A percentile compares a stretch with the other conserved stretches of the same genome.
phyloP scores from a whole-genome alignment of 2,113 vertebrate genomes.

The Rhea pennata region DNA sequence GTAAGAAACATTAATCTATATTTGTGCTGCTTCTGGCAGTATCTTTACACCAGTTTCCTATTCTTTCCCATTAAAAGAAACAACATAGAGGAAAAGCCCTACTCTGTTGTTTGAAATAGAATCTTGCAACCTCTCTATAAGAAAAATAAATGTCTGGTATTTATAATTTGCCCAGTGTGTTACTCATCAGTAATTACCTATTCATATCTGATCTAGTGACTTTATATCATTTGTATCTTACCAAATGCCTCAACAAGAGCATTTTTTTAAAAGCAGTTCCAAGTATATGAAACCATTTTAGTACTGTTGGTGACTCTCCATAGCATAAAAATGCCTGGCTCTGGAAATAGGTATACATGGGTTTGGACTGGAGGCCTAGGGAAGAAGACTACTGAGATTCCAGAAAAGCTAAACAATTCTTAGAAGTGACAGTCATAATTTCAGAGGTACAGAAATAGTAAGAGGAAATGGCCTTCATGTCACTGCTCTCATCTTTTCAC shows the following conservation, averaged over 20 bases:
- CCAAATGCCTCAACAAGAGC: background rate
- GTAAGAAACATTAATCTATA: background rate
- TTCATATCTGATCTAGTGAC: background rate
- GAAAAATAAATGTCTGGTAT: constrained; percentile 66
- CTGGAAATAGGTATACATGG: background rate
- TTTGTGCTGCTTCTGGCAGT: constrained; percentile 36
- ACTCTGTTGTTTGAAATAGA: background rate
- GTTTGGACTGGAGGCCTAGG: background rate
- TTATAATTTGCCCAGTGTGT: constrained; percentile 41
- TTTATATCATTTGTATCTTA: background rate
- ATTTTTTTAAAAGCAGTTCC: background rate
- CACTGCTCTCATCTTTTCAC: background rate
- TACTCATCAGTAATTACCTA: background rate
- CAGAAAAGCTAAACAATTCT: background rate
- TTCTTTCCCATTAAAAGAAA: constrained; percentile 7
- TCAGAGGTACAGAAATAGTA: background rate
- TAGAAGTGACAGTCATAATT: background rate
- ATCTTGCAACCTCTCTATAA: constrained; percentile 33
- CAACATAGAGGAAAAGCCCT: background rate
- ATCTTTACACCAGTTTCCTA: constrained; percentile 5
- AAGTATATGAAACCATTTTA: background rate
- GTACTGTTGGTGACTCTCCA: background rate
- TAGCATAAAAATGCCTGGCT: background rate
- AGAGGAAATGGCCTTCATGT: background rate
- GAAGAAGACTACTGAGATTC: background rate